Base-by-base conservation (phyloP, 2,113 vertebrate genomes). In the Salvator merianae region DNA sequence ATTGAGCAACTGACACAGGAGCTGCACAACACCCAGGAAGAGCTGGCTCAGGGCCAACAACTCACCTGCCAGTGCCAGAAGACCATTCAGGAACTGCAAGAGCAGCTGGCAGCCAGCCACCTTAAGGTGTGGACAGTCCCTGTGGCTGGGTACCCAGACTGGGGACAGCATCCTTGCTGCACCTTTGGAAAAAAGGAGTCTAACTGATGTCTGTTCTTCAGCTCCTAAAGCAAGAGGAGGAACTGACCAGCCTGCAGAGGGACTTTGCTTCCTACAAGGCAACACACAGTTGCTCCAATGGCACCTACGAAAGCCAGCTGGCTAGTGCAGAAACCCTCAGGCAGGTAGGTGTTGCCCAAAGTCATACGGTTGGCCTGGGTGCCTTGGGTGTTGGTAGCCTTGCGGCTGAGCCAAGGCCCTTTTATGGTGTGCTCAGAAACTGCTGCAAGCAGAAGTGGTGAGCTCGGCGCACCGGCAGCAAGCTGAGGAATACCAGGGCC, bases 211-310 rank as follows among this genome's bases (percentile, higher is more conserved):
- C 4, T 30, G 26, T 38, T 82, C 14, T 76, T 16, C 89, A 96
- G 96, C 87, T 87, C 47, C 90, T 93, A 40, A 93, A 95, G 71
- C 93, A 93, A 77, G 94, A 96, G 76, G 91, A 95, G 69, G 88
- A 82, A 7, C 68, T 93, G 86, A 91, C 95, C 68, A 94, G 93
- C 86, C 72, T 94, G 53, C 94, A 91, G 69, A 90, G 93, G 6
- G 95, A 96, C 71, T 95, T 96, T 84, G 93, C 95, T 69, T 91
- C 95, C 2, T 97, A 95, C 88, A 91, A 89, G 89, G 93, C 94
- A 22, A 92, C 91, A 36, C 95, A 96, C 86, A 86, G 92, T 79
- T 93, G 94, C 92, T 87, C 94, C 55, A 80, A 92, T 55, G 69
- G 91, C 20, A 93, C 92, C 86, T 95, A 93, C 71, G 89, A 88